Base-by-base conservation (phyloP, 2,888 invertebrate species). In the Dryobota labecula region DNA sequence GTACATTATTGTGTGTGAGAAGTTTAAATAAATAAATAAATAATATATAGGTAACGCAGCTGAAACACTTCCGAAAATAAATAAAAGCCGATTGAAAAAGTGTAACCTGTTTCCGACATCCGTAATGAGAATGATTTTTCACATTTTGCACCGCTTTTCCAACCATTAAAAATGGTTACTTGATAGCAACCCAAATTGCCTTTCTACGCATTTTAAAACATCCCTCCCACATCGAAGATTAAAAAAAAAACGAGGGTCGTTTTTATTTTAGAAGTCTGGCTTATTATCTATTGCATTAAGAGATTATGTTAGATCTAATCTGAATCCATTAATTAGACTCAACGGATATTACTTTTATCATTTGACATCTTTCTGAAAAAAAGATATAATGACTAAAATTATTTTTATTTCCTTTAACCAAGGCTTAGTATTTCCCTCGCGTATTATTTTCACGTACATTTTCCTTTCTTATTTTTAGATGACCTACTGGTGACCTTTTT, bases 401-500 rank as follows among this genome's bases (percentile, higher is more conserved):
- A 6, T 51, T 58, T 67, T 65, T 70, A 68, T 77, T 65, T 53
- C 30, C 47, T 70, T 18, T 53, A n/a, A 27, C 13, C 41, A 41
- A 27, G 27, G 30, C 47, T 75, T 41, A 61, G 20, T 66, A 61
- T 54, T 63, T 51, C 53, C n/a, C 60, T 27, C 1, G 49, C 15
- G 43, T 61, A 51, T 74, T 65, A 61, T 65, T 61, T 64, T 56
- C 2, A 56, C 41, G 27, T 49, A 20, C n/a, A 43, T 43, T 62
- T 24, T 67, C 27, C 47, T 15, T 4, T 38, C n/a, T 49, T 80
- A 77, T 76, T 80, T 76, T 76, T 61, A 61, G 49, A 24, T 54
- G 60, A 81, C 47, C 76, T 76, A 49, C 47, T 24, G 5, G n/a
- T 54, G 58, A 76, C 81, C 76, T 68, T 80, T 68, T 43, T 15